Percentiles rank a stretch among this genome's conserved stretches.
Evolutionary conservation across 2,797 vertebrate genomes (phyloP).

Genomic region (Babyrousa celebensis): DNA sequence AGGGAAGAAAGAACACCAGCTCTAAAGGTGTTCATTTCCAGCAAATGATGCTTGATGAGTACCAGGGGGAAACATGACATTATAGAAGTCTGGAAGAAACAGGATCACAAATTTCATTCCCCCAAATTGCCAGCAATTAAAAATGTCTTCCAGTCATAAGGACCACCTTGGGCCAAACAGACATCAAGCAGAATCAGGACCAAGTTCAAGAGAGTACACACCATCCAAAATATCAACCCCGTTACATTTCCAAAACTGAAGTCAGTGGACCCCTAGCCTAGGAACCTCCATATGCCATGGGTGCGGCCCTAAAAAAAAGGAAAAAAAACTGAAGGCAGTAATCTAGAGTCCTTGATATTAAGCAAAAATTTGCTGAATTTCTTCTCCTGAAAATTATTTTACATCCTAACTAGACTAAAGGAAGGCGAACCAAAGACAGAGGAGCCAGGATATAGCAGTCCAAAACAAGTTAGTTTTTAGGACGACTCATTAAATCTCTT

Average conservation of each 20-base stretch:
- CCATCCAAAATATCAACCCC: background rate
- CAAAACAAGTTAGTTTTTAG: constrained; percentile 46
- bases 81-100: background rate
- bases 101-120: constrained; percentile 17
- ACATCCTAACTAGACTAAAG: constrained; percentile 52
- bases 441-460: background rate
- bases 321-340: background rate
- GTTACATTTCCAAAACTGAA: background rate
- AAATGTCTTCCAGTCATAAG: constrained; percentile 1
- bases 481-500: constrained; percentile 51
- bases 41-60: background rate
- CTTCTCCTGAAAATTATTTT: constrained; percentile 61
- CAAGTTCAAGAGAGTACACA: background rate
- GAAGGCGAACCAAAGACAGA: background rate
- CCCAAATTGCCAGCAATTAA: constrained; percentile 25
- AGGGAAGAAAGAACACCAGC: background rate
- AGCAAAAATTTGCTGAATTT: constrained; percentile 57
- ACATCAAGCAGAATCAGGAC: background rate
- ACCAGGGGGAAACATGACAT: background rate
- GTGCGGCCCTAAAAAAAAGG: too few species aligned
- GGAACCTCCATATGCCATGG: too few species aligned
- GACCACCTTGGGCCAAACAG: background rate
- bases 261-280: too few species aligned
- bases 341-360: constrained; percentile 22
- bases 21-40: background rate